Base-by-base conservation (phyloP, 2,888 invertebrate species). In the Athalia cordata region DNA sequence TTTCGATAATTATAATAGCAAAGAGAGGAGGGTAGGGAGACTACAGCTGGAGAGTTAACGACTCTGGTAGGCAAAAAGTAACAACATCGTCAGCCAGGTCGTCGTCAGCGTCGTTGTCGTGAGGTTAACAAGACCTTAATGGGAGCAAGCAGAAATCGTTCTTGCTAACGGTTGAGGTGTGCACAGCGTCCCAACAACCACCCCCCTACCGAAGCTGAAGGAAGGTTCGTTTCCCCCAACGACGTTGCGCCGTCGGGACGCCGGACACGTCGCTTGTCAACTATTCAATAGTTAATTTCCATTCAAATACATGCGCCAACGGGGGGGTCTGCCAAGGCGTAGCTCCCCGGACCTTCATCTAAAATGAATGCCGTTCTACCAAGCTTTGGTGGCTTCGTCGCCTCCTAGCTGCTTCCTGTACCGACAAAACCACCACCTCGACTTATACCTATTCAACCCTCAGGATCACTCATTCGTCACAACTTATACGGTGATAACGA, bases 201-300 rank as follows among this genome's bases (percentile, higher is more conserved):
- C 29, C 74, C 74, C 59, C 45, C 62, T 49, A 29, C 74, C 49
- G 50, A 75, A 75, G 61, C 74, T 13, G 5, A 5, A 7, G 13
- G 61, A 61, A n/a, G 13, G n/a, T 9, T 61, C 68, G 68, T 49
- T 29, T 50, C 67, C 47, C 55, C 59, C 47, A 65, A 29, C 66
- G 55, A 15, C 66, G 57, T 13, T 13, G 50, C 62, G 82, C 80
- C 78, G 76, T 77, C 78, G 72, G 76, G 77, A 79, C 80, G 78
- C 83, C 82, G 82, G 82, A 84, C 84, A 83, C 83, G 81, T 82
- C 83, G 83, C 81, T 84, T 83, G 82, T 83, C 84, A 85, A 81
- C 82, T 84, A 84, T 83, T 86, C 84, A 85, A 87, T 86, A 84
- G 85, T 86, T 87, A 87, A 88, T 88, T 87, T 86, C 84, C 83